phyloP scores from a whole-genome alignment of 1,140 invertebrate genomes.

The Bombus superbus region DNA sequence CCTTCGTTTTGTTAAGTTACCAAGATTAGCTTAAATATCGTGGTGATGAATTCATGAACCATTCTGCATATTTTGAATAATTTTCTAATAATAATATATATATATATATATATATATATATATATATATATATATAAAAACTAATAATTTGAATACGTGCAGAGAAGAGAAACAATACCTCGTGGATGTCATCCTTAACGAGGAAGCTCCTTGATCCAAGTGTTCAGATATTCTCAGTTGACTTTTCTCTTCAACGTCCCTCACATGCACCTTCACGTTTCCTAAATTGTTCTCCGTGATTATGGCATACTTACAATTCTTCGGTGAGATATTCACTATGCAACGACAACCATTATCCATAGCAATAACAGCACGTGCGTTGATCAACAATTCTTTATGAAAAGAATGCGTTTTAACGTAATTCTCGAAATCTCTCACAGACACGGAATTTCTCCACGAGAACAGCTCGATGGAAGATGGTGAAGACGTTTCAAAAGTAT shows the following conservation, averaged over 20 bases:
- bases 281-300: constrained; percentile 85
- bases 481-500: constrained; percentile 44
- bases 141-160: neutral
- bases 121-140: neutral
- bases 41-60: no score
- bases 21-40: no score
- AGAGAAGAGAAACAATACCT: constrained; percentile 47
- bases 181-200: constrained; percentile 39
- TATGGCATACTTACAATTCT: constrained; percentile 84
- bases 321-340: constrained; percentile 84
- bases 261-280: constrained; percentile 82
- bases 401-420: constrained; percentile 84
- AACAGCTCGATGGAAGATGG: constrained; percentile 82
- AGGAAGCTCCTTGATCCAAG: constrained; percentile 5
- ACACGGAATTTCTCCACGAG: constrained; percentile 78
- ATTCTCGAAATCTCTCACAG: constrained; percentile 84
- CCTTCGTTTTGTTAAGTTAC: no score
- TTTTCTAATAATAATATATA: no score
- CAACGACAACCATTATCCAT: constrained; percentile 81
- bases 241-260: constrained; percentile 72
- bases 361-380: constrained; percentile 84
- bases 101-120: no score
- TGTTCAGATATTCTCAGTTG: constrained; percentile 15
- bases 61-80: no score
- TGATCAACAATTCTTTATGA: constrained; percentile 84